phyloP scores from a whole-genome alignment of 2,113 vertebrate genomes.

The Lanius collurio region DNA sequence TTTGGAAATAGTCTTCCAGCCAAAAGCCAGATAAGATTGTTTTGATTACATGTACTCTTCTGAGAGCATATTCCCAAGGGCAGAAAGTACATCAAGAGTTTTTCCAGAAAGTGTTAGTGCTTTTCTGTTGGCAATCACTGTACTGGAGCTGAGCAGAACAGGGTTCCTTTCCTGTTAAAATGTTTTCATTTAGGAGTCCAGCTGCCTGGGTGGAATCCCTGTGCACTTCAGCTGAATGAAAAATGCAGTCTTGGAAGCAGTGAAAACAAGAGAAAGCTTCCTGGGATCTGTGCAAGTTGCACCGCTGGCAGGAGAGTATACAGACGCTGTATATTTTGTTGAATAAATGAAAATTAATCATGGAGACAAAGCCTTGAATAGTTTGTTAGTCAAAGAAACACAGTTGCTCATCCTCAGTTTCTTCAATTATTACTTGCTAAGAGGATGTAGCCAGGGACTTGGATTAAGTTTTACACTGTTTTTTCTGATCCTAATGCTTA shows the following conservation, averaged over 20 bases:
- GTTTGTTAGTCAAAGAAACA: neutral
- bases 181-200: neutral
- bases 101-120: neutral
- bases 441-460: neutral
- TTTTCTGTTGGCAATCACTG: neutral
- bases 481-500: slow-evolving; percentile 6
- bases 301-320: neutral
- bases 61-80: neutral
- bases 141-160: neutral
- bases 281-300: neutral
- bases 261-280: neutral
- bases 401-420: neutral
- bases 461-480: neutral
- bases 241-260: neutral
- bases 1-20: neutral
- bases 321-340: neutral
- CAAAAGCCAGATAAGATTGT: neutral
- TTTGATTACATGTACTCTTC: neutral
- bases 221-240: neutral
- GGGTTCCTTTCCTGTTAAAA: neutral
- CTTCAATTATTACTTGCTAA: neutral
- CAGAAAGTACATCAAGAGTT: neutral
- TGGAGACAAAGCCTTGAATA: neutral
- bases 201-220: neutral
- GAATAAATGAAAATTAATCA: neutral